These are phyloP conservation scores for Notarius quadriscutis DNA, from an alignment of 2,113 vertebrate genomes.

Conservation along the genomic window DNA sequence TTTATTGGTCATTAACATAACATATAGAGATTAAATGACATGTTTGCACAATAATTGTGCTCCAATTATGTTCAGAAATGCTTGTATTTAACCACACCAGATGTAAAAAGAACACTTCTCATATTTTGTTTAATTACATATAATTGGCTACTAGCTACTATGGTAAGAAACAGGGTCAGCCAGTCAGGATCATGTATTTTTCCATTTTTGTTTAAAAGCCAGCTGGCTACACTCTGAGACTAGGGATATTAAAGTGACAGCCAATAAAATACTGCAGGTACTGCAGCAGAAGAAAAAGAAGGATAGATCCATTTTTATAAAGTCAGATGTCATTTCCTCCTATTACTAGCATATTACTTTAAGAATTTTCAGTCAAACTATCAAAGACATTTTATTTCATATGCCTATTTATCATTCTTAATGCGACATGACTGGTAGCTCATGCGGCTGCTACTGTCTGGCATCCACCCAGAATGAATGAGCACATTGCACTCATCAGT, in stretches of 20 bases:
- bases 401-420: neutral
- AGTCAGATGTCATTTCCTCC: neutral
- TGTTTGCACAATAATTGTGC: neutral
- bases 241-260: neutral
- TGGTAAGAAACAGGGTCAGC: neutral
- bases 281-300: neutral
- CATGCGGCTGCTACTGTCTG: conserved; percentile 1
- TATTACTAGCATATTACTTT: neutral
- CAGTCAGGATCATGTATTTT: neutral
- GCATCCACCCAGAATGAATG: neutral
- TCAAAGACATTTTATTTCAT: neutral
- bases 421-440: neutral
- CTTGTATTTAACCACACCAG: neutral
- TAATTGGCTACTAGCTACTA: neutral
- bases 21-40: neutral
- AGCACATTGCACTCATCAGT: neutral
- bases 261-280: neutral
- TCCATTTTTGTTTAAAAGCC: neutral
- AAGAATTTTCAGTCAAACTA: neutral
- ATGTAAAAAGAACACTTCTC: neutral
- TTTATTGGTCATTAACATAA: neutral
- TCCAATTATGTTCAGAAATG: neutral
- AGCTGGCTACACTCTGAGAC: neutral
- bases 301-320: neutral
- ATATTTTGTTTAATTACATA: neutral